Conservation (phyloP, 2,113 vertebrate genomes). For the Siphamia tubifer region DNA sequence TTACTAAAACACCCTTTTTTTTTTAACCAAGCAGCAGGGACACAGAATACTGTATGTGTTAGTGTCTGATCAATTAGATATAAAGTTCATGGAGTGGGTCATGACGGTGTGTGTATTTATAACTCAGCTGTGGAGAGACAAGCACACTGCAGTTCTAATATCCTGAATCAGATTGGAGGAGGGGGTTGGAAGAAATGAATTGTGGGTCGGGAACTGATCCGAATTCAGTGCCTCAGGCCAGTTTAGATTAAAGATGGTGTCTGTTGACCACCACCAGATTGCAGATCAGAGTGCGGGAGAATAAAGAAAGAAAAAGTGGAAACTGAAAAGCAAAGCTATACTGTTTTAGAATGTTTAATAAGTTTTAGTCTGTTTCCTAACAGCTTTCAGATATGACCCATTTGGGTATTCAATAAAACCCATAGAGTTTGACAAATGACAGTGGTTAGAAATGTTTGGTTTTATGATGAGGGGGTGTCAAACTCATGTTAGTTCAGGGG, state of each 20-base stretch:
- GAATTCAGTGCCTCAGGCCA: not conserved
- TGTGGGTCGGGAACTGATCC: not conserved
- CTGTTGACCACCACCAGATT: not conserved
- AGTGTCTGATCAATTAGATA: slow-evolving; percentile 61
- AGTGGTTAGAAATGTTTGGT: too few species aligned
- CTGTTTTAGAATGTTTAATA: too few species aligned
- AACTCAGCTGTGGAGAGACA: slow-evolving; percentile 3
- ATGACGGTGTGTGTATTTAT: slow-evolving; percentile 14
- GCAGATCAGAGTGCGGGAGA: not conserved
- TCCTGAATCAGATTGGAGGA: slow-evolving; percentile 14
- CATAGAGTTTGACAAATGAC: too few species aligned
- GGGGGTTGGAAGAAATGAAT: slow-evolving; percentile 11
- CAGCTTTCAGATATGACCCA: too few species aligned
- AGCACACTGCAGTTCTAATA: slow-evolving; percentile 29
- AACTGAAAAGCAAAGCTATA: too few species aligned
- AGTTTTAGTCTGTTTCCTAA: too few species aligned
- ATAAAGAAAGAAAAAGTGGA: not conserved
- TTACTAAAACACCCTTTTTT: too few species aligned
- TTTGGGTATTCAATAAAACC: too few species aligned
- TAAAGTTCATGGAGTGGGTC: slow-evolving; percentile 54
- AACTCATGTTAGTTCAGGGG: too few species aligned
- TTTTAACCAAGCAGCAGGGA: slow-evolving; percentile 29
- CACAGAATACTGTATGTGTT: not conserved
- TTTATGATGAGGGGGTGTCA: too few species aligned
- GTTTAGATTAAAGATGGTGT: slow-evolving; percentile 38